Percentiles rank a stretch among this genome's conserved stretches.
These are phyloP conservation scores for Microchrysa polita DNA, from an alignment of 2,888 invertebrate genomes.

Conservation along the genomic window DNA sequence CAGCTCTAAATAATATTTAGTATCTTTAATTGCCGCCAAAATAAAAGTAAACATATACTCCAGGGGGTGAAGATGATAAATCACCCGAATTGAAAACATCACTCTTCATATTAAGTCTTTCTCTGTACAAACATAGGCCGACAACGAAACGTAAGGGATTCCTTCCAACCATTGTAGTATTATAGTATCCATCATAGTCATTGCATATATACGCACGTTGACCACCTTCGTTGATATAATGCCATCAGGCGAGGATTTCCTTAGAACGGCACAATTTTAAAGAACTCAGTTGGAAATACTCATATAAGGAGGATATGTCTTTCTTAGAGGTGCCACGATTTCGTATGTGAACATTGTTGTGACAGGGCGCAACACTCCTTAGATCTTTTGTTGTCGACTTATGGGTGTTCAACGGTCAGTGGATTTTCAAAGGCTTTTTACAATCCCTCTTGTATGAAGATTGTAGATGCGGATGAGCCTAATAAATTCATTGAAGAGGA, in stretches of 20 bases:
- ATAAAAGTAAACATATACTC: slow-evolving; percentile 52
- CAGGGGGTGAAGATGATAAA: slow-evolving; percentile 47
- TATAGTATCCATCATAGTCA: not conserved
- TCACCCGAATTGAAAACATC: slow-evolving; percentile 10
- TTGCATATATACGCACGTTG: not conserved
- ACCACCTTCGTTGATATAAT: slow-evolving; percentile 33
- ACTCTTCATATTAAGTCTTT: slow-evolving; percentile 13
- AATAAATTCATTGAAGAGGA: slow-evolving; percentile 26
- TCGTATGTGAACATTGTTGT: slow-evolving; percentile 24
- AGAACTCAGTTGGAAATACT: not conserved
- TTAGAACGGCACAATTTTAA: slow-evolving; percentile 24
- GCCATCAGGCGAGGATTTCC: slow-evolving; percentile 27
- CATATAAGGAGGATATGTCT: not conserved
- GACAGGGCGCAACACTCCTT: slow-evolving; percentile 29
- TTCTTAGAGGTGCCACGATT: not conserved
- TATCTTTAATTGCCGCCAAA: slow-evolving; percentile 52
- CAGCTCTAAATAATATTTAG: slow-evolving; percentile 50
- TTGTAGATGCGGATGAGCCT: not conserved
- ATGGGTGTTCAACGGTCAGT: not conserved
- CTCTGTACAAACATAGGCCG: not conserved
- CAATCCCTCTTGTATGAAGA: not conserved
- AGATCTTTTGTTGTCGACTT: slow-evolving; percentile 24
- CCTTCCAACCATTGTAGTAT: not conserved
- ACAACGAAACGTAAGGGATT: not conserved
- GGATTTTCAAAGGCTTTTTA: not conserved